phyloP scores from a whole-genome alignment of 2,888 invertebrate species.

The Nysson spinosus region DNA sequence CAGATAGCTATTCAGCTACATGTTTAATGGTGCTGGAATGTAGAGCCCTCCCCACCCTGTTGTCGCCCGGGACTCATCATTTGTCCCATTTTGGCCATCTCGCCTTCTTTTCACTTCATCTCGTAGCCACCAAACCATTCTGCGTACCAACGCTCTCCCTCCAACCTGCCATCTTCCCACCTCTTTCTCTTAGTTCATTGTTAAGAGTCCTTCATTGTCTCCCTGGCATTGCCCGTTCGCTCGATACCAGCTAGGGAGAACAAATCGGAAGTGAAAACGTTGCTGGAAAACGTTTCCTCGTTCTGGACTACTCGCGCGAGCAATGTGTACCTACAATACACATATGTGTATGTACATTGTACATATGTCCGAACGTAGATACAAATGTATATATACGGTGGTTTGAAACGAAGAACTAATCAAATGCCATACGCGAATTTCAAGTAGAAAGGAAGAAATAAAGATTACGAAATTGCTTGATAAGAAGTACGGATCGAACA shows the following conservation, averaged over 20 bases:
- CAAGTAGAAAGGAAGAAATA: too few species aligned
- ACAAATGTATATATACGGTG: too few species aligned
- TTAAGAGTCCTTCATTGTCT: conserved; percentile 56
- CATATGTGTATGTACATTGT: not conserved
- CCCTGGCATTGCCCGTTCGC: conserved; percentile 46
- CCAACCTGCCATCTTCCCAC: conserved; percentile 45
- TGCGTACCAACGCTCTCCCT: too few species aligned
- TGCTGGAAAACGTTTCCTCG: conserved; percentile 33
- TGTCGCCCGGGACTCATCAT: conserved; percentile 66
- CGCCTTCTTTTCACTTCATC: conserved; percentile 51
- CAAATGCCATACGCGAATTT: too few species aligned
- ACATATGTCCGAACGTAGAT: not conserved
- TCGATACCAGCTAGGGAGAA: conserved; percentile 6
- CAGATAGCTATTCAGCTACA: conserved; percentile 70
- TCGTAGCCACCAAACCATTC: conserved; percentile 16
- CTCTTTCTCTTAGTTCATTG: conserved; percentile 50
- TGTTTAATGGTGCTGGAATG: conserved; percentile 66
- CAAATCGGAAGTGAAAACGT: conserved; percentile 10
- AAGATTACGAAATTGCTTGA: too few species aligned
- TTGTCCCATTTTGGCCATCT: conserved; percentile 52
- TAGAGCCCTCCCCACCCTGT: conserved; percentile 37
- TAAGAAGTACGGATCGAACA: too few species aligned
- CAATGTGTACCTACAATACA: not conserved
- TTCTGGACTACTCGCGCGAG: conserved; percentile 35
- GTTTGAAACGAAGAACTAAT: too few species aligned